Conservation (phyloP, 2,888 invertebrate genomes). For the Campoplex nolae region DNA sequence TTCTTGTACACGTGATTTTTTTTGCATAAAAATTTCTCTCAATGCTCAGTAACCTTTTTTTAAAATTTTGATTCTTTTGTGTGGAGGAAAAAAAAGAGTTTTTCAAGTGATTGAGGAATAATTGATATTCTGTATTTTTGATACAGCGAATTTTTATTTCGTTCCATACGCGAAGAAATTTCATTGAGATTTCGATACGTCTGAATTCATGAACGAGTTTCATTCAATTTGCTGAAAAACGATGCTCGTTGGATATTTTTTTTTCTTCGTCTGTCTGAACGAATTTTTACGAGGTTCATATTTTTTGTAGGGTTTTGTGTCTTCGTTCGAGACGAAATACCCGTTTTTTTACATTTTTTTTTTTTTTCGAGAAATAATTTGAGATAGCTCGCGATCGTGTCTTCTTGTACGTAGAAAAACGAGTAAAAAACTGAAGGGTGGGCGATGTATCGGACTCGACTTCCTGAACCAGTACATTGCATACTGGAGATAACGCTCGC, state of each 20-base stretch:
- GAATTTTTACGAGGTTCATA: slow-evolving; percentile 3
- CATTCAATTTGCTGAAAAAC: background rate
- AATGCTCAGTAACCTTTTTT: no score
- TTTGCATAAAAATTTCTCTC: no score
- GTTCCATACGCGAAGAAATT: background rate
- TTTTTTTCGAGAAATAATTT: slow-evolving; percentile 20
- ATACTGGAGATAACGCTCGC: slow-evolving; percentile 37
- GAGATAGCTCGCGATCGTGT: slow-evolving; percentile 41
- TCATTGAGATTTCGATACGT: background rate
- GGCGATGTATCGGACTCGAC: slow-evolving; percentile 70
- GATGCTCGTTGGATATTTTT: background rate
- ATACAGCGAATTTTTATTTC: background rate
- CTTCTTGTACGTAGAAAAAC: background rate
- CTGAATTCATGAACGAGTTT: background rate
- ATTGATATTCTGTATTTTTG: background rate
- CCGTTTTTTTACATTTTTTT: background rate
- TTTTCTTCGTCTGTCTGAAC: background rate
- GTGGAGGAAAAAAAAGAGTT: no score
- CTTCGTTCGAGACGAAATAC: background rate
- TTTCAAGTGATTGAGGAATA: no score
- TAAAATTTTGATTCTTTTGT: no score
- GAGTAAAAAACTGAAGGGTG: slow-evolving; percentile 57
- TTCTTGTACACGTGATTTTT: no score
- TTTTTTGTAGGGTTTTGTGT: background rate
- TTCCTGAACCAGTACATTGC: slow-evolving; percentile 69